These are phyloP conservation scores for Pyrrhia umbra DNA, from an alignment of 2,888 invertebrate genomes.

Conservation along the genomic window DNA sequence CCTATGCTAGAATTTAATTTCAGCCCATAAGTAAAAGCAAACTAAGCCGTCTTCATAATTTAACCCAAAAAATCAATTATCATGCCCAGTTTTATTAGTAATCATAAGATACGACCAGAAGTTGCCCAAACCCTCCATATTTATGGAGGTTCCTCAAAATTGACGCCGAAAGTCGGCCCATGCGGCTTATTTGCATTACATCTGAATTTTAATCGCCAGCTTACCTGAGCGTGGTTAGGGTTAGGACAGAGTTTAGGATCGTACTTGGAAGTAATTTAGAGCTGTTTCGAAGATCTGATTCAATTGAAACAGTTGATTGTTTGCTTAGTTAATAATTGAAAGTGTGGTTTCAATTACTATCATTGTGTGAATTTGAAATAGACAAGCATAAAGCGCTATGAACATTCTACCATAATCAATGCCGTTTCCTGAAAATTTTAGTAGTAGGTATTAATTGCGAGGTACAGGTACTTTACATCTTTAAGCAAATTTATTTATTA, in stretches of 20 bases:
- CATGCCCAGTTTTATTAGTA: slow-evolving; percentile 42
- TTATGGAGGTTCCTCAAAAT: slow-evolving; percentile 52
- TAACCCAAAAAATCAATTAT: slow-evolving; percentile 44
- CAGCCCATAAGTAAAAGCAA: neutral
- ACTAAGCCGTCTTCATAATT: slow-evolving; percentile 27
- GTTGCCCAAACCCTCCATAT: slow-evolving; percentile 36
- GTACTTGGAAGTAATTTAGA: slow-evolving; percentile 22
- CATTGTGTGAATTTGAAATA: no score
- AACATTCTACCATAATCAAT: no score
- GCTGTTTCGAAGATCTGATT: slow-evolving; percentile 16
- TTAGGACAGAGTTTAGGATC: neutral
- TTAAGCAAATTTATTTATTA: no score
- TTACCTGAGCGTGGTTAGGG: slow-evolving; percentile 32
- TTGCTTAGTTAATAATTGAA: neutral
- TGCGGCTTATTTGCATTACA: slow-evolving; percentile 57
- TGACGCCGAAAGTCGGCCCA: slow-evolving; percentile 44
- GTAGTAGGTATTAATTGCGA: no score
- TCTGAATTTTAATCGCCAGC: slow-evolving; percentile 57
- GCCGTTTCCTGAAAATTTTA: no score
- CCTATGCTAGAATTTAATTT: neutral
- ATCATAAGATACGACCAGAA: slow-evolving; percentile 46
- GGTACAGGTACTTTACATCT: no score
- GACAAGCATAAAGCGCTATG: no score
- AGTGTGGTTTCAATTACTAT: neutral
- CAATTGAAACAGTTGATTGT: slow-evolving; percentile 1